Evolutionary conservation across 2,113 vertebrate species (phyloP).

Genomic region (Burhinus oedicnemus): DNA sequence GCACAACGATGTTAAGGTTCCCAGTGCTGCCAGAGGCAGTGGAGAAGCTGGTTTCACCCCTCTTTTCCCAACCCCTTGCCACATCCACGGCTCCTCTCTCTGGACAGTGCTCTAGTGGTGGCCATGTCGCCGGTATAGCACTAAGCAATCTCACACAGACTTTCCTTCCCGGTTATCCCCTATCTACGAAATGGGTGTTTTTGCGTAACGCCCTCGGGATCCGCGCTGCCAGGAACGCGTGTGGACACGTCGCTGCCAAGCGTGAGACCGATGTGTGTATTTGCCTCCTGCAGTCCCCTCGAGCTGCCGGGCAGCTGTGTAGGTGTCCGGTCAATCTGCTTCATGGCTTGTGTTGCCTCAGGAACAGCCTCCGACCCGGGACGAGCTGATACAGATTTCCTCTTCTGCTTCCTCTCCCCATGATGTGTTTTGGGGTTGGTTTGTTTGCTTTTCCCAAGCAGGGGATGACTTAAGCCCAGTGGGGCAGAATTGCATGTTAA

Average conservation of each 20-base stretch:
- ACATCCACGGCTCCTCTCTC: not conserved
- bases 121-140: accelerated
- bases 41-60: not conserved
- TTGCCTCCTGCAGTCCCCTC: not conserved
- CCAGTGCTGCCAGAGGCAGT: not conserved
- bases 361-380: not conserved
- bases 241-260: not conserved
- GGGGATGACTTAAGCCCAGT: not conserved
- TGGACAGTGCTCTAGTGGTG: not conserved
- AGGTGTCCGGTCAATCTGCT: not conserved
- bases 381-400: not conserved
- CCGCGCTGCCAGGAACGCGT: not conserved
- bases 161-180: not conserved
- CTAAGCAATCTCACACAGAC: not conserved
- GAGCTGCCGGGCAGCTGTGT: accelerated
- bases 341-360: not conserved
- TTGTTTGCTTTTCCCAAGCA: not conserved
- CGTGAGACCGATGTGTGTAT: accelerated
- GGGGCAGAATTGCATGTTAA: not conserved
- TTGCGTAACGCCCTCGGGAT: not conserved
- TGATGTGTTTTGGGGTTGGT: not conserved
- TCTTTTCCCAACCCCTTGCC: not conserved
- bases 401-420: not conserved
- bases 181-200: not conserved
- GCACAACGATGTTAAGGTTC: not conserved